A percentile compares a stretch with the other conserved stretches of the same genome.
Conservation (phyloP, 2,888 invertebrate species). For the Thera obeliscata region DNA sequence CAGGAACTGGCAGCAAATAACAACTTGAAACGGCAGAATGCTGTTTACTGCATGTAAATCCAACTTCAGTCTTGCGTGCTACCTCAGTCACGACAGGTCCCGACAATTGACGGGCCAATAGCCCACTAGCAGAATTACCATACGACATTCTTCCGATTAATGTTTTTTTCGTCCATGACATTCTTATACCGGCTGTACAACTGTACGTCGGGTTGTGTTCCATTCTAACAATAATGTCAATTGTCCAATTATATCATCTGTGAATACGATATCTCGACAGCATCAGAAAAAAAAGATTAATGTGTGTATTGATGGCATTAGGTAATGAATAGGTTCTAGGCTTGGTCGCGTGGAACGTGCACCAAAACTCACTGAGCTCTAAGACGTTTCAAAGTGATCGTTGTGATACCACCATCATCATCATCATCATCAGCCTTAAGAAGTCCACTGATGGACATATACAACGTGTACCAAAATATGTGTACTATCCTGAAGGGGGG, state of each 20-base stretch:
- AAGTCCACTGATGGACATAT: too few relatives aligned
- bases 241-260: conserved; percentile 46
- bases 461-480: too few relatives aligned
- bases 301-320: conserved; percentile 23
- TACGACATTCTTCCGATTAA: conserved; percentile 35
- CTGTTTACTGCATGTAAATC: conserved; percentile 8
- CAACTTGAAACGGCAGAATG: too few relatives aligned
- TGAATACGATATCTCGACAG: conserved; percentile 11
- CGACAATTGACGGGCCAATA: conserved; percentile 27
- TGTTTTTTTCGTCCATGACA: conserved; percentile 45
- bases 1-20: too few relatives aligned
- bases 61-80: conserved; percentile 34
- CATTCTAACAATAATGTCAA: conserved; percentile 46
- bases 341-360: background rate
- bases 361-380: too few relatives aligned
- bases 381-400: too few relatives aligned
- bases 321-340: background rate
- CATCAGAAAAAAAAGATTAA: conserved; percentile 16
- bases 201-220: conserved; percentile 6
- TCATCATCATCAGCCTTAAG: too few relatives aligned
- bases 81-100: conserved; percentile 31
- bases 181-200: conserved; percentile 39
- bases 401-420: too few relatives aligned
- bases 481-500: too few relatives aligned
- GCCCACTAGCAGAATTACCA: conserved; percentile 35